phyloP scores from a whole-genome alignment of 2,113 vertebrate genomes.

The Vicugna pacos region DNA sequence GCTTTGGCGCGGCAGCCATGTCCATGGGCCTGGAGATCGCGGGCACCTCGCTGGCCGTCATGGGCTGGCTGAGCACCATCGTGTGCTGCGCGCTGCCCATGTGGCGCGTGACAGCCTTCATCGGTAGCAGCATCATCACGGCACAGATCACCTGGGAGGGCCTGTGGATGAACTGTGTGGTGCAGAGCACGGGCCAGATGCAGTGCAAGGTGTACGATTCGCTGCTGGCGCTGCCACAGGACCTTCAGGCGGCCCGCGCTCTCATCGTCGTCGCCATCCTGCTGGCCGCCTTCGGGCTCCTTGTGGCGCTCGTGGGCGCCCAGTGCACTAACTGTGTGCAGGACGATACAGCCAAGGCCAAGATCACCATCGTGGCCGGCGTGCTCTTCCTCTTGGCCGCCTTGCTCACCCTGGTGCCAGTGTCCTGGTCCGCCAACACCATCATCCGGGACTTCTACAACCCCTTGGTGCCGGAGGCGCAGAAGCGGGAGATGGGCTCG shows the following conservation, averaged over 20 bases:
- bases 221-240: conserved; percentile 90
- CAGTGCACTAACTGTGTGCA: conserved; percentile 95
- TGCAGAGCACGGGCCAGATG: conserved; percentile 94
- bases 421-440: conserved; percentile 94
- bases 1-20: conserved; percentile 79
- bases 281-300: conserved; percentile 89
- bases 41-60: conserved; percentile 88
- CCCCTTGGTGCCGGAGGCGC: conserved; percentile 87
- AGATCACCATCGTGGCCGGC: conserved; percentile 92
- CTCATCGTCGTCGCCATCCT: conserved; percentile 93
- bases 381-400: conserved; percentile 92
- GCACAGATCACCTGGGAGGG: conserved; percentile 93
- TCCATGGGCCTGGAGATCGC: conserved; percentile 94
- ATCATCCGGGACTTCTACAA: conserved; percentile 95
- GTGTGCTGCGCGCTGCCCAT: conserved; percentile 92
- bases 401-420: conserved; percentile 91
- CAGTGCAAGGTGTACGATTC: conserved; percentile 94
- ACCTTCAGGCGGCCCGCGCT: conserved; percentile 94
- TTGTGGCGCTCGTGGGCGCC: conserved; percentile 93
- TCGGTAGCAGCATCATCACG: conserved; percentile 94
- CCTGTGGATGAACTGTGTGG: conserved; percentile 94
- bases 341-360: conserved; percentile 91
- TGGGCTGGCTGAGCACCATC: conserved; percentile 93
- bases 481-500: conserved; percentile 93
- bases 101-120: conserved; percentile 95